Conservation (phyloP, 2,113 vertebrate species). For the Acanthisitta chloris region DNA sequence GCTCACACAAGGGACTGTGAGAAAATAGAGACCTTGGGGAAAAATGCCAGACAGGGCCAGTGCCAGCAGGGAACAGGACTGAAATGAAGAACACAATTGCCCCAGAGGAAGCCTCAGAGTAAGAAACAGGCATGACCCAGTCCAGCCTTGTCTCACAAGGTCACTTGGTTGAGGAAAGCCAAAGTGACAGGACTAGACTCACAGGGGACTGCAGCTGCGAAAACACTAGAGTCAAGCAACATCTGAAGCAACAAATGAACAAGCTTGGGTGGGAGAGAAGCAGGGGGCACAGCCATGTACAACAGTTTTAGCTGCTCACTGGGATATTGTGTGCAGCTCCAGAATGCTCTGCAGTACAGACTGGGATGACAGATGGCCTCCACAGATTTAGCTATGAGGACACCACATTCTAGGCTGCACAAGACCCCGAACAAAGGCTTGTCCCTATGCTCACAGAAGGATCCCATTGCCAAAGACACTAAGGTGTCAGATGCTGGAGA, state of each 20-base stretch:
- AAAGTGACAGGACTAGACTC: not conserved
- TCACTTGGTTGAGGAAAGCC: not conserved
- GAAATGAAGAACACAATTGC: not conserved
- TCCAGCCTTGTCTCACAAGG: not conserved
- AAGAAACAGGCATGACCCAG: not conserved
- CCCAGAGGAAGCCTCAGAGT: not conserved
- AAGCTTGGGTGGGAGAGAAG: not conserved
- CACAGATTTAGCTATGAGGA: not conserved
- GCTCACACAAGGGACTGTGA: not conserved
- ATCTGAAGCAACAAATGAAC: not conserved
- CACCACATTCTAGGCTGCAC: not conserved
- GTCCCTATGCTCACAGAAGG: not conserved
- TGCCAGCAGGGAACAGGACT: not conserved
- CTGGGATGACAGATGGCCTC: not conserved
- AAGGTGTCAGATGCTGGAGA: not conserved
- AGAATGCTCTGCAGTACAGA: fast-evolving
- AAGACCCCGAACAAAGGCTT: not conserved
- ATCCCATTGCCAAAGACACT: not conserved
- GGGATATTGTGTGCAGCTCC: not conserved
- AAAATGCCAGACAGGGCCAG: not conserved
- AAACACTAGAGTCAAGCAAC: not conserved
- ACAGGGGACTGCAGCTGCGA: not conserved
- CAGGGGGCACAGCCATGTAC: not conserved
- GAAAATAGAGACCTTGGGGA: not conserved
- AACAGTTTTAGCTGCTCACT: not conserved